Conservation (phyloP, 2,113 vertebrate species). For the Miniopterus natalensis region DNA sequence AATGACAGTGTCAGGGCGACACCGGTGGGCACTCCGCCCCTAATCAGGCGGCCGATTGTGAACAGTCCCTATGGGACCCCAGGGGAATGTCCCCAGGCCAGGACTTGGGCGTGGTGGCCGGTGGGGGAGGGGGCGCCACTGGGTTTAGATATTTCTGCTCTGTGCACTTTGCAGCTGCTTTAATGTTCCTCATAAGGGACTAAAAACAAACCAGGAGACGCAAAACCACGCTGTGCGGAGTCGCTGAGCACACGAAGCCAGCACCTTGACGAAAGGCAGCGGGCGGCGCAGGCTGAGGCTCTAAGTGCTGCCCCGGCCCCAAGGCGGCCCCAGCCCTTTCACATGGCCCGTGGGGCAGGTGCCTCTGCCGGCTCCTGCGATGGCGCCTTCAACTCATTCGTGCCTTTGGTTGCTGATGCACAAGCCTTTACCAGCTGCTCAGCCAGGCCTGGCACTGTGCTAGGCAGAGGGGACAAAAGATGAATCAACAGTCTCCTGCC, state of each 20-base stretch:
- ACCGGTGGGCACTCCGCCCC: neutral
- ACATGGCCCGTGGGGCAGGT: rapidly evolving
- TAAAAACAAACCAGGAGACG: neutral
- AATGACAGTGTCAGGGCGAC: neutral
- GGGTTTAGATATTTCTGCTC: neutral
- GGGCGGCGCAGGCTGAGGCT: neutral
- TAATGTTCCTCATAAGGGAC: neutral
- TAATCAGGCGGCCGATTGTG: neutral
- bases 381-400: rapidly evolving
- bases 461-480: rapidly evolving
- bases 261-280: rapidly evolving
- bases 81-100: neutral
- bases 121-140: neutral
- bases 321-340: neutral
- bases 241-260: neutral
- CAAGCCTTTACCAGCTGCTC: neutral
- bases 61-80: neutral
- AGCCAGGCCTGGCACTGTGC: rapidly evolving
- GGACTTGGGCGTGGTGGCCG: neutral
- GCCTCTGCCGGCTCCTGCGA: rapidly evolving
- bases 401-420: neutral
- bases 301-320: too few species aligned
- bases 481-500: neutral
- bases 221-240: neutral
- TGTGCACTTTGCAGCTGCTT: neutral